phyloP scores from a whole-genome alignment of 2,888 invertebrate genomes.

The Monoplex corrugatus region DNA sequence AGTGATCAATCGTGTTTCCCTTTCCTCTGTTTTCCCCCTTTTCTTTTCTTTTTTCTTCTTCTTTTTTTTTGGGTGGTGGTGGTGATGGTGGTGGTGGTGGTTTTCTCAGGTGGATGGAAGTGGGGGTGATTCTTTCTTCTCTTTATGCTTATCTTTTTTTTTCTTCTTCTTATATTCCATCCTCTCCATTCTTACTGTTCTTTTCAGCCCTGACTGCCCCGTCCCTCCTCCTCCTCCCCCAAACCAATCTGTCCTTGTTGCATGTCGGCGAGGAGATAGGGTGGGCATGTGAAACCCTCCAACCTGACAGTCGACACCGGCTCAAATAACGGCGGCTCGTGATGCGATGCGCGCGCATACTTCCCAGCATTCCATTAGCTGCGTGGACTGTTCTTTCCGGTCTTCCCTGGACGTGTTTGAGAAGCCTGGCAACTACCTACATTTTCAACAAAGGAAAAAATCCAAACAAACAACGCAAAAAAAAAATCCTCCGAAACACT shows the following conservation, averaged over 20 bases:
- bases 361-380: background rate
- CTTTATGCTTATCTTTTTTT: background rate
- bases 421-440: constrained; percentile 40
- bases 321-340: background rate
- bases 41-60: no score
- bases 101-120: no score
- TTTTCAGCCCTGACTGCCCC: background rate
- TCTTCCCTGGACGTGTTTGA: constrained; percentile 31
- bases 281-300: constrained; percentile 20
- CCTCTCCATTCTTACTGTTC: background rate
- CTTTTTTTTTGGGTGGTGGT: no score
- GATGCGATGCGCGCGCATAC: constrained; percentile 13
- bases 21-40: no score
- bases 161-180: background rate
- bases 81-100: no score
- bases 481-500: no score
- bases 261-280: background rate
- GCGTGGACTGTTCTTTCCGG: constrained; percentile 10
- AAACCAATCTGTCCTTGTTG: no score
- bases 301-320: constrained; percentile 2
- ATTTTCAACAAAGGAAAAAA: no score
- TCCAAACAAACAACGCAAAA: no score
- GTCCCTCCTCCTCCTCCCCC: background rate
- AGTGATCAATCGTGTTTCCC: no score
- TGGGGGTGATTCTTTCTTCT: background rate